These are phyloP conservation scores for Saturnia pavonia DNA, from an alignment of 2,888 invertebrate species.

Conservation along the genomic window DNA sequence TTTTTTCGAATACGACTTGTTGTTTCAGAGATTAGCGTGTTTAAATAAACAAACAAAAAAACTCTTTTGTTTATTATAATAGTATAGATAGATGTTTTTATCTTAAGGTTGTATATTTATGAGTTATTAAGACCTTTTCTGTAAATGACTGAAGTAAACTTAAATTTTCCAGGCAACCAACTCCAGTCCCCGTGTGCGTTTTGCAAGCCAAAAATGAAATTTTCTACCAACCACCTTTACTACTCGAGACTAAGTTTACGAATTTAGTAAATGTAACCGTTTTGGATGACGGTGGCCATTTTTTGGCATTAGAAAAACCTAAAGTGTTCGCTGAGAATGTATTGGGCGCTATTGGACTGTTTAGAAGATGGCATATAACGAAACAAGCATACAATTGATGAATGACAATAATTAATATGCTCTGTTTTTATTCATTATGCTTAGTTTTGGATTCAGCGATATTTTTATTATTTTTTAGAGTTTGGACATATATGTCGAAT, in stretches of 20 bases:
- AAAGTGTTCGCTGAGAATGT: slow-evolving; percentile 85
- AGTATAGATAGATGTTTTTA: no score
- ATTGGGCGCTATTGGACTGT: slow-evolving; percentile 37
- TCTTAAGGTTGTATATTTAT: no score
- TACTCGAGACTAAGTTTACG: slow-evolving; percentile 78
- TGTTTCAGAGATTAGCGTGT: no score
- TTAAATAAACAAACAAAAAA: no score
- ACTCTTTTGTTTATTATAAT: no score
- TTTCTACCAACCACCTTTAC: slow-evolving; percentile 73
- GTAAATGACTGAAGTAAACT: neutral
- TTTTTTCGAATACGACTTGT: no score
- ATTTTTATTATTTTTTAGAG: neutral
- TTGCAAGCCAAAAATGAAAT: slow-evolving; percentile 86
- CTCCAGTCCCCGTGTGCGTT: slow-evolving; percentile 84
- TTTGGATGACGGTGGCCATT: slow-evolving; percentile 87
- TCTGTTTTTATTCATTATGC: neutral
- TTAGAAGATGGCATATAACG: slow-evolving; percentile 29
- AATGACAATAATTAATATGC: neutral
- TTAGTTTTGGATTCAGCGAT: neutral
- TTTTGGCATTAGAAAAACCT: slow-evolving; percentile 89
- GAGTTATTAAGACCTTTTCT: neutral
- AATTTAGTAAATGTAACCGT: slow-evolving; percentile 85
- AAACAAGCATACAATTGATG: neutral
- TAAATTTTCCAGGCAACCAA: slow-evolving; percentile 69
- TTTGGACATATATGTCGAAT: no score